Conservation (phyloP, 2,888 invertebrate species). For the Emmelina monodactyla region DNA sequence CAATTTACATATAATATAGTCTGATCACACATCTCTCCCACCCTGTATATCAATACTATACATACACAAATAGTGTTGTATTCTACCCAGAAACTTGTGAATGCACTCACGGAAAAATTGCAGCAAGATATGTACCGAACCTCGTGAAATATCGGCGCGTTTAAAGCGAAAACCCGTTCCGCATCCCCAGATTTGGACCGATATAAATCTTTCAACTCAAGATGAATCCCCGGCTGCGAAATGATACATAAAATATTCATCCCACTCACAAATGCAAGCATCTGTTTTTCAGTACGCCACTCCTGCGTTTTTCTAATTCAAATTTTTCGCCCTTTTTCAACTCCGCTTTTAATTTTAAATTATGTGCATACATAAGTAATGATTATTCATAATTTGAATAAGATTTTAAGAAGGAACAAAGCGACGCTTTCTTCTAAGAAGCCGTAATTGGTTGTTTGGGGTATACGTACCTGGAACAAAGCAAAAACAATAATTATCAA, state of each 20-base stretch:
- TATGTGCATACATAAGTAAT: conserved; percentile 1
- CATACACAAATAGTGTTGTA: not conserved
- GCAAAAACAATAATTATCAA: not conserved
- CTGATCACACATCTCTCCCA: conserved; percentile 4
- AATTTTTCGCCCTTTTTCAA: conserved; percentile 5
- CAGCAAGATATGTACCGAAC: conserved; percentile 19
- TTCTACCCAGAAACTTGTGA: not conserved
- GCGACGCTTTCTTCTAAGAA: not conserved
- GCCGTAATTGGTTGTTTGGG: not conserved
- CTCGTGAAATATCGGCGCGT: conserved; percentile 29
- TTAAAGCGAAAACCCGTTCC: conserved; percentile 27
- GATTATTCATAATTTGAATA: not conserved
- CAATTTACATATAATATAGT: too few relatives aligned
- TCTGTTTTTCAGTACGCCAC: conserved; percentile 41
- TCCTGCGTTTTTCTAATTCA: conserved; percentile 23
- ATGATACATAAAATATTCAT: conserved; percentile 62
- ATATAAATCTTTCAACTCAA: conserved; percentile 58
- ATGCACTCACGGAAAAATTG: conserved; percentile 26
- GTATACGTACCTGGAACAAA: not conserved
- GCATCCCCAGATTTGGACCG: conserved; percentile 44
- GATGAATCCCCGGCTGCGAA: conserved; percentile 53
- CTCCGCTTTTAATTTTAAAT: not conserved
- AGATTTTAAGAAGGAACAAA: not conserved
- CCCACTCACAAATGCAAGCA: conserved; percentile 46
- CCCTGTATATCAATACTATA: conserved; percentile 23